These are phyloP conservation scores for Chromobotia macracanthus DNA, from an alignment of 2,797 vertebrate species.

Conservation along the genomic window DNA sequence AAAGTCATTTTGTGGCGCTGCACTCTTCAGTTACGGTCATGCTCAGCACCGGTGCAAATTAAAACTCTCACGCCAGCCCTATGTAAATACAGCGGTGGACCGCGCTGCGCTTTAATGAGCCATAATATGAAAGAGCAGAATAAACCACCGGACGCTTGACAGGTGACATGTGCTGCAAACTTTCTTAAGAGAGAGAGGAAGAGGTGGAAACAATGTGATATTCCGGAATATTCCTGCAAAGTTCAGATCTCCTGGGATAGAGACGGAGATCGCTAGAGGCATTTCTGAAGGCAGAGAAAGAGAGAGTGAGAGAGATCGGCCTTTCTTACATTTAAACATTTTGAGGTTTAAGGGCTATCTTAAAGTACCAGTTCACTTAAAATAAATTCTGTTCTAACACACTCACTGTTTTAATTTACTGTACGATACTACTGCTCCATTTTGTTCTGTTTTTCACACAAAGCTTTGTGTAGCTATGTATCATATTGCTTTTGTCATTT, in stretches of 20 bases:
- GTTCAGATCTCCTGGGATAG: slow-evolving; percentile 66
- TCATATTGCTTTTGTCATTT: too few species aligned
- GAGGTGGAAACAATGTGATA: slow-evolving; percentile 50
- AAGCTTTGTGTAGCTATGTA: too few species aligned
- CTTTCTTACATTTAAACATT: slow-evolving; percentile 51
- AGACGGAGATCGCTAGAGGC: slow-evolving; percentile 74
- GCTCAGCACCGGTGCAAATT: slow-evolving; percentile 82
- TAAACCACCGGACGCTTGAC: slow-evolving; percentile 81
- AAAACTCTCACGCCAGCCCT: slow-evolving; percentile 78
- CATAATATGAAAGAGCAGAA: slow-evolving; percentile 83
- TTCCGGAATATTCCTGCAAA: slow-evolving; percentile 74
- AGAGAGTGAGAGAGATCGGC: neutral
- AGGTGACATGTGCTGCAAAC: slow-evolving; percentile 73
- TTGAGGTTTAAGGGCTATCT: slow-evolving; percentile 53
- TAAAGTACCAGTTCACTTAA: neutral
- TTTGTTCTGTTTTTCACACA: too few species aligned
- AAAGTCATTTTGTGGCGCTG: slow-evolving; percentile 79
- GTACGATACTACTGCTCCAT: too few species aligned
- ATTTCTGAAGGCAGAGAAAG: slow-evolving; percentile 61
- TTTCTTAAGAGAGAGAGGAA: slow-evolving; percentile 58
- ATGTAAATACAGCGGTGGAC: slow-evolving; percentile 80
- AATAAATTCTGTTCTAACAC: neutral
- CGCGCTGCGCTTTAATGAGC: slow-evolving; percentile 85
- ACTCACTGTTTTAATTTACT: neutral
- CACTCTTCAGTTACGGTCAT: slow-evolving; percentile 84